These are phyloP conservation scores for Catostylus mosaicus DNA, from an alignment of 30 jellyfish, hydroid and myxozoan species.

Conservation along the genomic window DNA sequence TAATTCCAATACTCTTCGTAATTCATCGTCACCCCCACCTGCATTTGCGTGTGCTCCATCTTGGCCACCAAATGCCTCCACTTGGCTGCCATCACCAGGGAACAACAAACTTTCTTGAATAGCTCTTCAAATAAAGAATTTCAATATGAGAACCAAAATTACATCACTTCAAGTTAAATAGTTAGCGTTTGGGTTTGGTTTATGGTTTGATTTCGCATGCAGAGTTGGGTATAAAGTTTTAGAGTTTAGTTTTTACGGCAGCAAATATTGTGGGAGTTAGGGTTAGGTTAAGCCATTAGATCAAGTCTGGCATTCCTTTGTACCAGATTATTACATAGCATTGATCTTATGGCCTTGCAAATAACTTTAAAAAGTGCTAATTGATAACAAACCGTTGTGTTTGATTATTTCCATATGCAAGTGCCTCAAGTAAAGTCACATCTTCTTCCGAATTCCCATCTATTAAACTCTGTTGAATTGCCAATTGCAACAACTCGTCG, in stretches of 20 bases:
- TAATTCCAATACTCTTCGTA: conserved; percentile 64
- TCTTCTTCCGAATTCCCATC: conserved; percentile 71
- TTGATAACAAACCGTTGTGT: conserved; percentile 48
- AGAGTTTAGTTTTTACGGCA: too few relatives aligned
- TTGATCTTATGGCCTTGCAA: too few relatives aligned
- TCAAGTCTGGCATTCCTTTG: too few relatives aligned
- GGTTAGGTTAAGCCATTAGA: too few relatives aligned
- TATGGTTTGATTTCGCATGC: too few relatives aligned
- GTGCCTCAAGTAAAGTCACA: conserved; percentile 72
- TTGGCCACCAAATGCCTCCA: background rate
- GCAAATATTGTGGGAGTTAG: too few relatives aligned
- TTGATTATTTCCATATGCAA: conserved; percentile 44
- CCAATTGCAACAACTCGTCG: conserved; percentile 91
- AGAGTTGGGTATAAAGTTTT: too few relatives aligned
- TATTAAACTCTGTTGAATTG: conserved; percentile 89
- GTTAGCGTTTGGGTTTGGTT: too few relatives aligned
- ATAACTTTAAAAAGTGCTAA: too few relatives aligned
- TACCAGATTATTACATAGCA: too few relatives aligned
- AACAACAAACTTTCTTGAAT: conserved; percentile 78
- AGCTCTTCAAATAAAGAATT: conserved; percentile 78
- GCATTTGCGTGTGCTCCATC: background rate
- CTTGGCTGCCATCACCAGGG: conserved; percentile 48
- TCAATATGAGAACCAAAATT: too few relatives aligned
- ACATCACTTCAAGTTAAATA: too few relatives aligned
- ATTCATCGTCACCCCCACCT: conserved; percentile 33